These are phyloP conservation scores for Hirtodrosophila confusa DNA, from an alignment of 2,888 invertebrate species.

Conservation along the genomic window DNA sequence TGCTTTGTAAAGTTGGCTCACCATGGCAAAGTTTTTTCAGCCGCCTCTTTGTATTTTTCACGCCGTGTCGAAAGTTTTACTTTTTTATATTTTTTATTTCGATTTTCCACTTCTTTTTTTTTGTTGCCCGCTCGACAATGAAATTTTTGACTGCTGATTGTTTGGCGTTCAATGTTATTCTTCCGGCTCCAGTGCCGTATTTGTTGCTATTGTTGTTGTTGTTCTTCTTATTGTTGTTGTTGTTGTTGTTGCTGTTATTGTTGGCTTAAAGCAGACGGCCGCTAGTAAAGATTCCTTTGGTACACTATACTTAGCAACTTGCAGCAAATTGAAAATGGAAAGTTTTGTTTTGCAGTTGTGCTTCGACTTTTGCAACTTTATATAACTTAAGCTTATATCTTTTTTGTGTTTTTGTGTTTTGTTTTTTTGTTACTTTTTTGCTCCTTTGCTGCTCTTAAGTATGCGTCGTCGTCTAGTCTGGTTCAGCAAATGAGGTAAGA, in stretches of 20 bases:
- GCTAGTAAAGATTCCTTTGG: conserved; percentile 17
- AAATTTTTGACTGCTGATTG: conserved; percentile 78
- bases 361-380: conserved; percentile 51
- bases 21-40: conserved; percentile 37
- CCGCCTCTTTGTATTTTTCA: conserved; percentile 64
- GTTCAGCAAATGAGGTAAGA: conserved; percentile 66
- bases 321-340: conserved; percentile 75
- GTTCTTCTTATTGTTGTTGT: conserved; percentile 11
- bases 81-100: conserved; percentile 7
- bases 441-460: conserved; percentile 26
- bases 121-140: conserved; percentile 59
- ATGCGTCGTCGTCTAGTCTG: conserved; percentile 43
- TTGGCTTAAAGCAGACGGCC: conserved; percentile 48
- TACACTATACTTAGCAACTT: conserved; percentile 57
- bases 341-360: conserved; percentile 66
- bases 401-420: background rate
- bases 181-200: conserved; percentile 52
- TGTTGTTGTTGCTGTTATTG: conserved; percentile 11
- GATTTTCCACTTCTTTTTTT: conserved; percentile 26
- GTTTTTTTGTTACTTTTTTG: background rate
- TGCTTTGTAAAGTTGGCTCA: conserved; percentile 65
- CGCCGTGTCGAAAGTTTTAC: conserved; percentile 66
- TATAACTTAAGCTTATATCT: conserved; percentile 30
- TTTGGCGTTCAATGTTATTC: conserved; percentile 76
- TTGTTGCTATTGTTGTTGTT: conserved; percentile 2